These are phyloP conservation scores for Archaeoteleia sp. DNA, from an alignment of 2,888 invertebrate species.

Conservation along the genomic window DNA sequence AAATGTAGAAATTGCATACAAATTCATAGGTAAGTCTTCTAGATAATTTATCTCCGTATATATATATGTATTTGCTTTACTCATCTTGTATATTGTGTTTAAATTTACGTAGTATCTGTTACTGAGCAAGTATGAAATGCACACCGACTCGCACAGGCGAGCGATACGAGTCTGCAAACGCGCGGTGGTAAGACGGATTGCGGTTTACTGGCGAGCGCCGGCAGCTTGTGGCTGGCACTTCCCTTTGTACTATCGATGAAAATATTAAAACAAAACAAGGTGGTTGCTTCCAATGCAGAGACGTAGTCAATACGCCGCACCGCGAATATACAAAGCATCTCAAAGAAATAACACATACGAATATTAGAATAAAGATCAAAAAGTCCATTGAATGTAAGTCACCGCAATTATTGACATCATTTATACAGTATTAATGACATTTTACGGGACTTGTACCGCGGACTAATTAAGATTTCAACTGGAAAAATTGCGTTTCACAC, in stretches of 20 bases:
- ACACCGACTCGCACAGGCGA: slow-evolving; percentile 19
- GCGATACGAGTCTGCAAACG: slow-evolving; percentile 35
- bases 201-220: slow-evolving; percentile 39
- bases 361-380: slow-evolving; percentile 36
- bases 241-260: slow-evolving; percentile 51
- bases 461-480: slow-evolving; percentile 15
- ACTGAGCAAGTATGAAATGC: slow-evolving; percentile 31
- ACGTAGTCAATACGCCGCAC: slow-evolving; percentile 17
- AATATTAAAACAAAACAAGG: slow-evolving; percentile 53
- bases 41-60: not conserved
- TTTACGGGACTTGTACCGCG: slow-evolving; percentile 14
- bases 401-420: slow-evolving; percentile 20
- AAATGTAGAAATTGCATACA: too few species aligned
- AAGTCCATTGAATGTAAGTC: slow-evolving; percentile 30
- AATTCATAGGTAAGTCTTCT: too few species aligned
- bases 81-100: slow-evolving; percentile 11
- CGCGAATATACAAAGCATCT: slow-evolving; percentile 35
- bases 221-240: slow-evolving; percentile 49
- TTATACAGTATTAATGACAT: slow-evolving; percentile 22
- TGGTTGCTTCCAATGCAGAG: slow-evolving; percentile 43
- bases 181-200: slow-evolving; percentile 49
- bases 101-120: slow-evolving; percentile 35
- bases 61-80: not conserved
- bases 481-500: too few species aligned
- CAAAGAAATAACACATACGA: slow-evolving; percentile 39